Base-by-base conservation (phyloP, 2,797 vertebrate genomes). In the Danio aesculapii region DNA sequence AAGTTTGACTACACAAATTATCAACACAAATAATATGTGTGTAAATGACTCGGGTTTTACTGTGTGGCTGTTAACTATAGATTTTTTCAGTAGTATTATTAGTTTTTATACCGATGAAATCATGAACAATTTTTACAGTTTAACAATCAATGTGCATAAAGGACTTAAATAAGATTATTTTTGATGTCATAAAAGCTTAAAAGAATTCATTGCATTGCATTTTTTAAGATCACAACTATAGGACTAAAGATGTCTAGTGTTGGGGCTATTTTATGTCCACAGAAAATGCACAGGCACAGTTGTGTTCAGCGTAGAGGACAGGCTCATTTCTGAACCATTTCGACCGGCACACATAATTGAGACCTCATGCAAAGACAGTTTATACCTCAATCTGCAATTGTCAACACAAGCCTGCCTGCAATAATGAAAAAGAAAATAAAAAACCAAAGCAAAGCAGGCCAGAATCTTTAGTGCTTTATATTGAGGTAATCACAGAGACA, bases 311-410 rank as follows among this genome's bases (percentile, higher is more conserved):
- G 1, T 55, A 6, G 19, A 19, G 6, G 14, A 53, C 46, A 12
- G 14, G 44, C 67, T 84, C 19, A 53, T 77, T 58, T 58, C 62
- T 74, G 57, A 77, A 74, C 67, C 69, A 47, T 6, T 8, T 3
- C 58, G 47, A 70, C 50, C 62, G 74, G 67, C 43, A 30, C 63
- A 52, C 73, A 52, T 82, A 84, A 85, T 83, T 79, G 83, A 83
- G 84, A 84, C 77, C 84, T 84, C 83, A 85, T 84, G 64, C 86
- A 81, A 84, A 84, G 84, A 84, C 77, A 81, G 76, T 85, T 87
- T 88, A 86, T 83, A 81, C 70, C 86, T 76, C 81, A 85, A 83
- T 85, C 82, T 83, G 61, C 68, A 77, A 64, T 69, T 67, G 77
- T 88, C 85, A 85, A 84, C 86, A 86, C 17, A 2, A 59, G 44